These are phyloP conservation scores for Phytoseiulus persimilis DNA, from an alignment of 2,888 invertebrate species.

Conservation along the genomic window DNA sequence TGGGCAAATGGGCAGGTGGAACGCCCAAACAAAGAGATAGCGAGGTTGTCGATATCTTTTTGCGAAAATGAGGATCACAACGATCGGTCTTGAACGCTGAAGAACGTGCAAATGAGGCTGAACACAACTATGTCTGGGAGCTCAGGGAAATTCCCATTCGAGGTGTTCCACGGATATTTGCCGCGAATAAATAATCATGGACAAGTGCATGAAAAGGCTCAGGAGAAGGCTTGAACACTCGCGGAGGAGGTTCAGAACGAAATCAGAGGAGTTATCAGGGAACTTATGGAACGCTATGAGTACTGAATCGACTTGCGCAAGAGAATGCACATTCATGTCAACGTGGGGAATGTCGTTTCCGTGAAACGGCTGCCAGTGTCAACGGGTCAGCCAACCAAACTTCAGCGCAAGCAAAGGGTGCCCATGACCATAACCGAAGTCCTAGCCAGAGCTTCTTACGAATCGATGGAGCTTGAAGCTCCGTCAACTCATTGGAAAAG, in stretches of 20 bases:
- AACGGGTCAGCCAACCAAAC: background rate
- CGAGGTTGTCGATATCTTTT: background rate
- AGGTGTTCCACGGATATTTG: slow-evolving; percentile 11
- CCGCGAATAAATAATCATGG: background rate
- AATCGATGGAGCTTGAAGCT: background rate
- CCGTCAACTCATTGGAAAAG: no score
- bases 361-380: background rate
- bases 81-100: no score
- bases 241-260: background rate
- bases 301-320: background rate
- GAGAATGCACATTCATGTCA: background rate
- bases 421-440: background rate
- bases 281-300: background rate
- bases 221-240: background rate
- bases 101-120: no score
- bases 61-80: no score
- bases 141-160: background rate
- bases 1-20: background rate
- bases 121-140: background rate
- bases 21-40: slow-evolving; percentile 13
- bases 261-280: background rate
- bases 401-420: background rate
- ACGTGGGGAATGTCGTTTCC: background rate
- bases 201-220: background rate
- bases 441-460: background rate